A percentile compares a stretch with the other conserved stretches of the same genome.
Evolutionary conservation across 1,140 invertebrate genomes (phyloP).

Genomic region (Philopotamus ludificatus): DNA sequence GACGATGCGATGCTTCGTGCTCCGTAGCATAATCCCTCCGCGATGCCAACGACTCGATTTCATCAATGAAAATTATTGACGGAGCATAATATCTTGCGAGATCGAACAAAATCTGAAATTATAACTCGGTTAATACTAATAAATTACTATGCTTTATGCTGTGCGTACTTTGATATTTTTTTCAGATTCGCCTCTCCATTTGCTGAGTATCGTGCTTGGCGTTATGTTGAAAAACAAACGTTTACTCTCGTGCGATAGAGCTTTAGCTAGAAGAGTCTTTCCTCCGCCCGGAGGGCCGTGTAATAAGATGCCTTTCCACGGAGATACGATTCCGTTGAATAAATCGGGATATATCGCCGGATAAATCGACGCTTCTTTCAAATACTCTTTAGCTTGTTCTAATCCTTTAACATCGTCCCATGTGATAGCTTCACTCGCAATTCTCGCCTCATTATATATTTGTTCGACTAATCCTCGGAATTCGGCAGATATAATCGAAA

Average conservation of each 20-base stretch:
- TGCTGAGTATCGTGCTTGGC: conserved; percentile 83
- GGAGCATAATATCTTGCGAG: conserved; percentile 89
- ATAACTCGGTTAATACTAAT: neutral
- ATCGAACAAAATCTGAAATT: conserved; percentile 74
- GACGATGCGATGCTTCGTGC: conserved; percentile 88
- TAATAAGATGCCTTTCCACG: conserved; percentile 83
- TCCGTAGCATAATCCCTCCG: conserved; percentile 68
- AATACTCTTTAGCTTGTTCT: conserved; percentile 71
- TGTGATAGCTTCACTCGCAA: conserved; percentile 53
- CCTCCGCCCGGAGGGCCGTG: conserved; percentile 85
- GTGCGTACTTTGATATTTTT: conserved; percentile 75
- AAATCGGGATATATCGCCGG: conserved; percentile 82
- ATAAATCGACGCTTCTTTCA: conserved; percentile 89
- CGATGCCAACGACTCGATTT: conserved; percentile 87
- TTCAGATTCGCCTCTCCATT: conserved; percentile 94
- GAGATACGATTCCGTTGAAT: conserved; percentile 74
- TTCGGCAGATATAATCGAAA: conserved; percentile 44
- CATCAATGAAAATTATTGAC: conserved; percentile 94
- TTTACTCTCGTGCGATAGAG: conserved; percentile 78
- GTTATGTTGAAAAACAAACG: conserved; percentile 91
- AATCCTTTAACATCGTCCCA: conserved; percentile 79
- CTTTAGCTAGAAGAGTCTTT: conserved; percentile 87
- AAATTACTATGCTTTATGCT: neutral
- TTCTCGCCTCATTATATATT: conserved; percentile 54
- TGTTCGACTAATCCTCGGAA: conserved; percentile 47